phyloP scores from a whole-genome alignment of 2,113 vertebrate species.

The Rostratula benghalensis region DNA sequence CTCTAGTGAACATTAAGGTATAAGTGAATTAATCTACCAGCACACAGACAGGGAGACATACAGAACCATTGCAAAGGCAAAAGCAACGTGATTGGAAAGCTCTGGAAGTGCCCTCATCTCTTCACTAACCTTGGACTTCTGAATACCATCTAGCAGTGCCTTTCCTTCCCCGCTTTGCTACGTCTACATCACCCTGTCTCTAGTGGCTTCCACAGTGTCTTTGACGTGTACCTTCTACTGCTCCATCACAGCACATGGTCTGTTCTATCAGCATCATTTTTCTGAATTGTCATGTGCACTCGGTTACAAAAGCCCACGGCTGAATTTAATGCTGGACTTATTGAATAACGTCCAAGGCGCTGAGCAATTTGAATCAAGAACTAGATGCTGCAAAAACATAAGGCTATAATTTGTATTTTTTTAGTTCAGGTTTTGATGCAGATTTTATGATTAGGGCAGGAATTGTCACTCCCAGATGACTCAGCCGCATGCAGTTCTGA shows the following conservation, averaged over 20 bases:
- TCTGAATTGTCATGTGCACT: background rate
- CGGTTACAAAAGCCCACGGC: background rate
- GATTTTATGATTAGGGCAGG: background rate
- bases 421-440: background rate
- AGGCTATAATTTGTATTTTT: background rate
- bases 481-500: background rate
- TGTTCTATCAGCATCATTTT: background rate
- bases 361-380: background rate
- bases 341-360: background rate
- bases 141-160: background rate
- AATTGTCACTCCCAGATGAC: background rate
- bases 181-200: background rate
- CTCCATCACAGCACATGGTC: fast-evolving
- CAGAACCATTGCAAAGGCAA: background rate
- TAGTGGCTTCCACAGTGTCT: background rate
- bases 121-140: background rate
- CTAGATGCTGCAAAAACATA: background rate
- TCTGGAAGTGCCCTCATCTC: background rate
- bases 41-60: background rate
- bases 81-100: background rate
- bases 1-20: background rate
- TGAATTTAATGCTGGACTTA: background rate
- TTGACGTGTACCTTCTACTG: background rate
- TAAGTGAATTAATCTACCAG: background rate
- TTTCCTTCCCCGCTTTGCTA: background rate